These are phyloP conservation scores for Craniophora ligustri DNA, from an alignment of 2,888 invertebrate genomes.

Conservation along the genomic window DNA sequence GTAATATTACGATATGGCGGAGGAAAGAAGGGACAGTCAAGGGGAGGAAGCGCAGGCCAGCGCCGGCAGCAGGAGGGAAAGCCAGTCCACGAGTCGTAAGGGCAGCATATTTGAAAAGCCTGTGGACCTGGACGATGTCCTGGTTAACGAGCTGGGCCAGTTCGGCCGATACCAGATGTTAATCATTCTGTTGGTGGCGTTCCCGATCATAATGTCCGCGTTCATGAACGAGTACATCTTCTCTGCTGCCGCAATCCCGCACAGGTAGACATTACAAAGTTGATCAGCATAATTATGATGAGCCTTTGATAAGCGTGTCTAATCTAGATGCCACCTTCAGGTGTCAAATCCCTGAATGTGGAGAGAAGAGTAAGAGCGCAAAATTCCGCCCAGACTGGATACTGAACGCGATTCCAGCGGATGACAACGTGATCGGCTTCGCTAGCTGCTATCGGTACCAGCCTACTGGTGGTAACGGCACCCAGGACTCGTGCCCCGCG, in stretches of 20 bases:
- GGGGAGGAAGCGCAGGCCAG: slow-evolving; percentile 18
- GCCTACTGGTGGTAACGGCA: slow-evolving; percentile 61
- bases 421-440: slow-evolving; percentile 60
- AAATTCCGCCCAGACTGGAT: slow-evolving; percentile 80
- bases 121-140: slow-evolving; percentile 83
- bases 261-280: too few relatives aligned
- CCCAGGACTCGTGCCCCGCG: slow-evolving; percentile 67
- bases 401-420: slow-evolving; percentile 75
- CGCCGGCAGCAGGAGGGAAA: slow-evolving; percentile 17
- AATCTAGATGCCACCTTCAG: slow-evolving; percentile 67
- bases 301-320: too few relatives aligned
- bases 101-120: slow-evolving; percentile 52
- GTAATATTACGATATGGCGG: slow-evolving; percentile 24
- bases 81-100: slow-evolving; percentile 29
- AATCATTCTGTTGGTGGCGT: slow-evolving; percentile 88
- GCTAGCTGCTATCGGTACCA: slow-evolving; percentile 82
- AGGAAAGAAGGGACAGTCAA: slow-evolving; percentile 11
- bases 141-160: slow-evolving; percentile 88
- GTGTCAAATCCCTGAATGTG: slow-evolving; percentile 87
- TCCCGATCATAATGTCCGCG: slow-evolving; percentile 90
- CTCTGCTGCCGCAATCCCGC: slow-evolving; percentile 90
- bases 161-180: slow-evolving; percentile 91
- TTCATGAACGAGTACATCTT: slow-evolving; percentile 91
- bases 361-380: slow-evolving; percentile 66
- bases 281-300: too few relatives aligned